Evolutionary conservation across 2,888 invertebrate genomes (phyloP).

Genomic region (Sylvicola cinctus): DNA sequence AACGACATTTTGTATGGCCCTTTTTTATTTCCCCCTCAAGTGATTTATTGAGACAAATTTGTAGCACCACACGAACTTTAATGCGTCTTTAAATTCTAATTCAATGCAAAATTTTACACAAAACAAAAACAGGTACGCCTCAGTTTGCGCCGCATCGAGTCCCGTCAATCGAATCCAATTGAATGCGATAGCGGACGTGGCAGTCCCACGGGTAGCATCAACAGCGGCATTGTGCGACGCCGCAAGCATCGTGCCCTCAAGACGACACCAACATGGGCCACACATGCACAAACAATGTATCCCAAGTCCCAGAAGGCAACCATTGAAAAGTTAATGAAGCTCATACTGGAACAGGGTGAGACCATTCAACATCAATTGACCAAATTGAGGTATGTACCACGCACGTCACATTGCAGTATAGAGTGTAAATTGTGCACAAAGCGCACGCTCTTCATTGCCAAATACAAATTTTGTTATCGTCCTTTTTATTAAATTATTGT

Average conservation of each 20-base stretch:
- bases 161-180: constrained; percentile 7
- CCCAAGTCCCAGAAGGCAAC: constrained; percentile 19
- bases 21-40: too few relatives aligned
- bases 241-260: constrained; percentile 14
- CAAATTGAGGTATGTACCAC: constrained; percentile 16
- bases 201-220: constrained; percentile 21
- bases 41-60: too few relatives aligned
- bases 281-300: constrained; percentile 19
- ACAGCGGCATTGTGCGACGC: constrained; percentile 20
- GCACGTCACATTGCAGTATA: background rate
- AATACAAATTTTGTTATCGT: background rate
- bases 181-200: constrained; percentile 24
- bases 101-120: constrained; percentile 8
- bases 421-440: background rate
- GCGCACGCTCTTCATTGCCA: too few relatives aligned
- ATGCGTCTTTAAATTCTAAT: too few relatives aligned
- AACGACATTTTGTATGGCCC: too few relatives aligned
- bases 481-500: background rate
- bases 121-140: too few relatives aligned
- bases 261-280: constrained; percentile 13
- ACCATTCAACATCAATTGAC: constrained; percentile 29
- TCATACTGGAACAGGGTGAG: constrained; percentile 36
- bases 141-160: constrained; percentile 16
- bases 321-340: constrained; percentile 30
- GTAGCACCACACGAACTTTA: too few relatives aligned